Percentiles rank a stretch among this genome's conserved stretches.
Evolutionary conservation across 2,113 vertebrate genomes (phyloP).

Genomic region (Proteles cristata): DNA sequence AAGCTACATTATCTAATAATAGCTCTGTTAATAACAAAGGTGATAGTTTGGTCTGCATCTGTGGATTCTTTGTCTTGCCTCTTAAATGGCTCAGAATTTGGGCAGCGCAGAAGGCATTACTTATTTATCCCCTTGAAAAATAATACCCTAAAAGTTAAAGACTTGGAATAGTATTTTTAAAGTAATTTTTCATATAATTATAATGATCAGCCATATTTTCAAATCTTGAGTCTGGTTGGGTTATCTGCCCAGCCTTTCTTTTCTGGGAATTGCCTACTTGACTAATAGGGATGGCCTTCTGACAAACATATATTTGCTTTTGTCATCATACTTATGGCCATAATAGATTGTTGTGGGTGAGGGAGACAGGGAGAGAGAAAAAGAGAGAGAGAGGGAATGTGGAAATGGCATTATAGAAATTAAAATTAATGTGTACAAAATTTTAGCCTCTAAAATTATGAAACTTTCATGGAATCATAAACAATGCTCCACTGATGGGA

Average conservation of each 20-base stretch:
- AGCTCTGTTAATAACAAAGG: neutral
- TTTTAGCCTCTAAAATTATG: neutral
- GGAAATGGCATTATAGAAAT: neutral
- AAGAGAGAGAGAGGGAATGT: neutral
- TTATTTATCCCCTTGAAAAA: neutral
- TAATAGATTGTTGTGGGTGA: neutral
- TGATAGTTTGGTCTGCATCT: neutral
- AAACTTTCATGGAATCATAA: neutral
- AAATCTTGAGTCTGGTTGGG: neutral
- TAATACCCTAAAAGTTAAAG: neutral
- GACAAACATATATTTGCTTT: neutral
- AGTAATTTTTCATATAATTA: neutral
- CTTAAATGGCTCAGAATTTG: neutral
- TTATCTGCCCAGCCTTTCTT: neutral
- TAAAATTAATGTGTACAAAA: neutral
- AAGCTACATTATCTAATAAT: neutral
- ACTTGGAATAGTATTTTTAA: neutral
- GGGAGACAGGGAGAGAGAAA: too few species aligned
- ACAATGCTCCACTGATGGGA: neutral
- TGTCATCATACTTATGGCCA: neutral
- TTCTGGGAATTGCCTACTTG: neutral
- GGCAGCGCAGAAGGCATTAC: neutral
- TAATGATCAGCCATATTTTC: neutral
- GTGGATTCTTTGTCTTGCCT: neutral
- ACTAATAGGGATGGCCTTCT: neutral